A percentile compares a stretch with the other conserved stretches of the same genome.
Conservation (phyloP, 1,140 invertebrate genomes). For the Ctenoplectra terminalis region DNA sequence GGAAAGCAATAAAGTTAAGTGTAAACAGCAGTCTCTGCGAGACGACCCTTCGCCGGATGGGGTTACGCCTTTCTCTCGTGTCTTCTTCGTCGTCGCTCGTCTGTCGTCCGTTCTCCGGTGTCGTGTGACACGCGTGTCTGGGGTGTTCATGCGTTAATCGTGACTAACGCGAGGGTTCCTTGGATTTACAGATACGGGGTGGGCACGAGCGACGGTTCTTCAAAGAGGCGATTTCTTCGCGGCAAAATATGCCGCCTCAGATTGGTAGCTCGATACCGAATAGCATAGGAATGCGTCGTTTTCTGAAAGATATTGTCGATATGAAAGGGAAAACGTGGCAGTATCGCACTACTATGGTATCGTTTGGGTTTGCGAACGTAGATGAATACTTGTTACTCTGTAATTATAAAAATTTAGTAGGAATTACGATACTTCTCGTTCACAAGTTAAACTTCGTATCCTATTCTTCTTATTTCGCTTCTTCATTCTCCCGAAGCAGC, state of each 20-base stretch:
- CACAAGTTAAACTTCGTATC: too few species aligned
- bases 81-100: constrained; percentile 42
- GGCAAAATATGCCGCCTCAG: neutral
- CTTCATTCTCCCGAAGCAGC: too few species aligned
- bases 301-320: too few species aligned
- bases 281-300: neutral
- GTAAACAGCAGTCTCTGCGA: constrained; percentile 69
- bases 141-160: constrained; percentile 53
- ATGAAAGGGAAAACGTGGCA: too few species aligned
- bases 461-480: too few species aligned
- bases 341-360: too few species aligned
- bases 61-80: constrained; percentile 60
- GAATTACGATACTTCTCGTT: too few species aligned
- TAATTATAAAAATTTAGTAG: too few species aligned
- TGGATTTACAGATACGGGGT: constrained; percentile 15
- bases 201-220: neutral
- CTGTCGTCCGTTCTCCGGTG: constrained; percentile 31
- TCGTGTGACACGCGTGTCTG: constrained; percentile 41
- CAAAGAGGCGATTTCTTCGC: neutral
- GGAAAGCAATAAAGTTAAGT: constrained; percentile 77
- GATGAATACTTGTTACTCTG: too few species aligned
- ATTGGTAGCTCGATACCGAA: neutral
- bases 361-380: too few species aligned
- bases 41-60: constrained; percentile 56
- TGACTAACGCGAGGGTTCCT: constrained; percentile 15